Percentiles rank a stretch among this genome's conserved stretches.
Evolutionary conservation across 2,113 vertebrate genomes (phyloP).

Genomic region (Castor canadensis): DNA sequence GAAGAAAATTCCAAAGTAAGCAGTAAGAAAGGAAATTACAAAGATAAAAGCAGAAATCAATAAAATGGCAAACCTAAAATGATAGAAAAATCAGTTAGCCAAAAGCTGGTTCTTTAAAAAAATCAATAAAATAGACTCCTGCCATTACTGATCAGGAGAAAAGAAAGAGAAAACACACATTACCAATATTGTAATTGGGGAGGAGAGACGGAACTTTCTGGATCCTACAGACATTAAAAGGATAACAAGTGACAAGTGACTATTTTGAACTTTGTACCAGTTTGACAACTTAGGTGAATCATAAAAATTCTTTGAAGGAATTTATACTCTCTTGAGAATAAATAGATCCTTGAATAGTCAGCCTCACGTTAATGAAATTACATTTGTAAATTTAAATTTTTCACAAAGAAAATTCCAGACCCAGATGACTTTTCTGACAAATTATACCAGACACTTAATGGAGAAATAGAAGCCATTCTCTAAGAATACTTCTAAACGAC

Average conservation of each 20-base stretch:
- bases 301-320: neutral
- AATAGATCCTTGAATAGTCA: neutral
- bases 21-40: neutral
- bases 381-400: neutral
- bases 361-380: neutral
- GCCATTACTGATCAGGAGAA: neutral
- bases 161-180: neutral
- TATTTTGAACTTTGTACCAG: neutral
- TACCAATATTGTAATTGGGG: neutral
- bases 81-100: neutral
- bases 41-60: neutral
- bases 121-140: neutral
- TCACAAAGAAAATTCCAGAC: constrained; percentile 5
- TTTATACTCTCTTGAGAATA: neutral
- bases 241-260: neutral
- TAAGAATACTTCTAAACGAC: neutral
- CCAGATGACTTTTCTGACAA: constrained; percentile 2
- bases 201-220: neutral
- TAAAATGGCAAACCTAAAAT: neutral
- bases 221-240: neutral
- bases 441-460: neutral
- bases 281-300: neutral
- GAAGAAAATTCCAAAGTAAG: neutral
- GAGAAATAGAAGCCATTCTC: neutral
- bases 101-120: neutral